A percentile compares a stretch with the other conserved stretches of the same genome.
Conservation (phyloP, 2,113 vertebrate species). For the Colistium nudipinnis region DNA sequence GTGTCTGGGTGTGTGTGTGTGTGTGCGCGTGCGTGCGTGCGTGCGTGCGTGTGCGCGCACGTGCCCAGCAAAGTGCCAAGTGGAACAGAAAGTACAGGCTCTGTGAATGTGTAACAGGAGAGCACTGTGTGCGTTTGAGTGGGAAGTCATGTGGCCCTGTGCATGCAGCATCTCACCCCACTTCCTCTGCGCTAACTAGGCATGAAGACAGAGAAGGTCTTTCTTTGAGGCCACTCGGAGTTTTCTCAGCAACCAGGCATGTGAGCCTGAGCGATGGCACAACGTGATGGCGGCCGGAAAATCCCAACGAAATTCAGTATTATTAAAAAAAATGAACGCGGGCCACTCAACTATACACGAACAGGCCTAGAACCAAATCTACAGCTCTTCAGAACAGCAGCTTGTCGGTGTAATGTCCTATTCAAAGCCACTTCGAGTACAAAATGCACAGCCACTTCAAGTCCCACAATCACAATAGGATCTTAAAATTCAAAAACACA, state of each 20-base stretch:
- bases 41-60: slow-evolving; percentile 6
- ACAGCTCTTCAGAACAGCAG: background rate
- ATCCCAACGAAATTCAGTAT: slow-evolving; percentile 14
- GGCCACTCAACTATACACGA: background rate
- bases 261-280: background rate
- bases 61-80: slow-evolving; percentile 6
- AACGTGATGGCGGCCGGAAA: slow-evolving; percentile 5
- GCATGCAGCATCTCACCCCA: slow-evolving; percentile 36
- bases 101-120: slow-evolving; percentile 18
- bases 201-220: slow-evolving; percentile 52
- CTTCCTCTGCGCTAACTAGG: slow-evolving; percentile 40
- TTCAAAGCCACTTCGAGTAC: too few relatives aligned
- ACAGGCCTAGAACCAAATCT: background rate
- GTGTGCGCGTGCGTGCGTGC: slow-evolving; percentile 1
- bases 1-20: slow-evolving; percentile 4
- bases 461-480: too few relatives aligned
- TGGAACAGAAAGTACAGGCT: slow-evolving; percentile 43
- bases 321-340: slow-evolving; percentile 14
- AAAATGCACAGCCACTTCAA: too few relatives aligned
- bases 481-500: too few relatives aligned
- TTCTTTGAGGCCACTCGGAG: slow-evolving; percentile 48
- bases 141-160: slow-evolving; percentile 59
- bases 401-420: too few relatives aligned
- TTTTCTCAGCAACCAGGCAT: slow-evolving; percentile 6
- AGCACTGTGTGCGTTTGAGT: slow-evolving; percentile 32